A percentile compares a stretch with the other conserved stretches of the same genome.
phyloP scores from a whole-genome alignment of 2,888 invertebrate genomes.

The Papilio protenor region DNA sequence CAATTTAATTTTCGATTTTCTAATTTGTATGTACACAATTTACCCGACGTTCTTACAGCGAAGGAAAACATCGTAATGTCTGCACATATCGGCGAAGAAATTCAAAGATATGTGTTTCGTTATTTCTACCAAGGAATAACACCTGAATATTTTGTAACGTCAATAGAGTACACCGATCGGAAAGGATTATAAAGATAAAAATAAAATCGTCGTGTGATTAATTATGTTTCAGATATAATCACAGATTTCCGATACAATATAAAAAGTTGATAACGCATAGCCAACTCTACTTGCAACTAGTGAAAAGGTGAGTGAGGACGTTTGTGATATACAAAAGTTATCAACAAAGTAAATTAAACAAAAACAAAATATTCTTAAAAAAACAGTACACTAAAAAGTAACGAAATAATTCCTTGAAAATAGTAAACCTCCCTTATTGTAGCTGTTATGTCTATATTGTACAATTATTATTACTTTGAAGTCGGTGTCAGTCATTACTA shows the following conservation, averaged over 20 bases:
- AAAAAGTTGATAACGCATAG: constrained; percentile 23
- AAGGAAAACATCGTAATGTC: too few relatives aligned
- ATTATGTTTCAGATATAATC: constrained; percentile 28
- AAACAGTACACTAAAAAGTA: too few relatives aligned
- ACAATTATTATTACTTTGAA: too few relatives aligned
- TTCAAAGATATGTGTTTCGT: not conserved
- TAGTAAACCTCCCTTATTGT: too few relatives aligned
- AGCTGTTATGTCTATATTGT: too few relatives aligned
- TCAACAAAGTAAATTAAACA: too few relatives aligned
- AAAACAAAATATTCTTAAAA: too few relatives aligned
- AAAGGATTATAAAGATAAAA: constrained; percentile 33
- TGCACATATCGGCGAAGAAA: too few relatives aligned
- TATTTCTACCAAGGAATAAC: constrained; percentile 11
- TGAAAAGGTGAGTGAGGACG: constrained; percentile 31
- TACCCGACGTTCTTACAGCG: too few relatives aligned
- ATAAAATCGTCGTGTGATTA: constrained; percentile 23
- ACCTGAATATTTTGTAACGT: constrained; percentile 23
- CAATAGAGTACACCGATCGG: constrained; percentile 13
- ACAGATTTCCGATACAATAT: constrained; percentile 22
- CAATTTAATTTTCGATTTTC: not conserved
- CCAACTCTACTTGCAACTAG: not conserved
- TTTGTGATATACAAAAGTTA: not conserved
- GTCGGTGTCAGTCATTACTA: too few relatives aligned
- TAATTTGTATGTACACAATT: too few relatives aligned
- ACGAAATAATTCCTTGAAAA: too few relatives aligned